Evolutionary conservation across 1,140 invertebrate genomes (phyloP).

Genomic region (Drosophila arawakana): DNA sequence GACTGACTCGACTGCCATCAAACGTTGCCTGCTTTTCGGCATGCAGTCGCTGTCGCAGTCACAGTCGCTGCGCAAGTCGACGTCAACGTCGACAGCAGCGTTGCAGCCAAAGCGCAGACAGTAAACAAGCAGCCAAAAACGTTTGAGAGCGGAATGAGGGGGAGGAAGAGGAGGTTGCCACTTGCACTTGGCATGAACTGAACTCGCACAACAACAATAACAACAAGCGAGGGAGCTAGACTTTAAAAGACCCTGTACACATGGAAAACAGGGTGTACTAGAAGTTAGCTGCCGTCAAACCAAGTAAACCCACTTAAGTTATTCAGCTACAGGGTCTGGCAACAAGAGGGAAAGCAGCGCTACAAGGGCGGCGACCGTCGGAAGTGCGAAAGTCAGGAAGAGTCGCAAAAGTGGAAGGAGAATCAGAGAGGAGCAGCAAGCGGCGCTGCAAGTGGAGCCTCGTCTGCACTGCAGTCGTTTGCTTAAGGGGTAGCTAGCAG

Average conservation of each 20-base stretch:
- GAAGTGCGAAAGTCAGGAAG: background rate
- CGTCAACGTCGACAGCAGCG: conserved; percentile 20
- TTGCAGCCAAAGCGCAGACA: conserved; percentile 55
- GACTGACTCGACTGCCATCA: conserved; percentile 76
- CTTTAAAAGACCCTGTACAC: too few relatives aligned
- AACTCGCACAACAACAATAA: conserved; percentile 68
- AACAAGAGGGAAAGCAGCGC: conserved; percentile 44
- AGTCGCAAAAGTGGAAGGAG: too few relatives aligned
- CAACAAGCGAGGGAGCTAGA: conserved; percentile 4
- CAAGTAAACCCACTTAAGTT: too few relatives aligned
- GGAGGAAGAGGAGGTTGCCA: conserved; percentile 43
- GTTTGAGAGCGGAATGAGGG: background rate
- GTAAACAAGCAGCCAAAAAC: conserved; percentile 56
- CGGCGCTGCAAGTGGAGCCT: background rate
- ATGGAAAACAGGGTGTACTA: too few relatives aligned
- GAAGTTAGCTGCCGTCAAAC: too few relatives aligned
- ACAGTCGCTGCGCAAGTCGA: conserved; percentile 9
- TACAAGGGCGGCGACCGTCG: conserved; percentile 68
- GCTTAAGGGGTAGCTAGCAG: conserved; percentile 5
- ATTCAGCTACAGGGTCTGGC: background rate
- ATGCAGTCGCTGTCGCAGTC: conserved; percentile 24
- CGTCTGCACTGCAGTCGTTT: conserved; percentile 7
- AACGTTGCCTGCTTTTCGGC: conserved; percentile 40
- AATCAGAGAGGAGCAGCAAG: too few relatives aligned
- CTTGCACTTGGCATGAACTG: conserved; percentile 77